Percentiles rank a stretch among this genome's conserved stretches.
Evolutionary conservation across 2,797 vertebrate species (phyloP).

Genomic region (Nannoperca obscura): DNA sequence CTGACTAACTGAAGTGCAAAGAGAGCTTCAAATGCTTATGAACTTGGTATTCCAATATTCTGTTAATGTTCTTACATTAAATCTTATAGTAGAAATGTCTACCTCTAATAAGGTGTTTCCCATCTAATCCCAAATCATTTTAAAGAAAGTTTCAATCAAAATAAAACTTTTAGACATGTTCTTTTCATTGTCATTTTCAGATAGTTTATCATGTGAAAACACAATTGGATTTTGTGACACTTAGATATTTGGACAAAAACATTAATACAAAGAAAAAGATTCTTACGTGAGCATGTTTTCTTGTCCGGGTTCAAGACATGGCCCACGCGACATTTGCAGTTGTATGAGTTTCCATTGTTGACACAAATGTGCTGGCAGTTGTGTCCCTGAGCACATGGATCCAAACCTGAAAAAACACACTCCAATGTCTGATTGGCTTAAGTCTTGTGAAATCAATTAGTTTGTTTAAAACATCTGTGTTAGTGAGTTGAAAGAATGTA

Average conservation of each 20-base stretch:
- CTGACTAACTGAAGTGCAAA: not conserved
- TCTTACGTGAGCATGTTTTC: constrained; percentile 89
- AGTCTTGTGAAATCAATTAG: constrained; percentile 22
- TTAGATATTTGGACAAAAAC: constrained; percentile 2
- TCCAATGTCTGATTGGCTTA: constrained; percentile 69
- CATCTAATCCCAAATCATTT: not conserved
- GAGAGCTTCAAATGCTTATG: not conserved
- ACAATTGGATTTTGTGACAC: not conserved
- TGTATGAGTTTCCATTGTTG: constrained; percentile 78
- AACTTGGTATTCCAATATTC: not conserved
- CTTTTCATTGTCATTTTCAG: not conserved
- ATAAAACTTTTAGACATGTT: not conserved
- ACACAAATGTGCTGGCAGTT: constrained; percentile 90
- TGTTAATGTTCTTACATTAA: not conserved
- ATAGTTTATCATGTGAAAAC: not conserved
- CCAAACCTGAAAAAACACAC: constrained; percentile 80
- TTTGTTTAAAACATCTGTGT: constrained; percentile 5
- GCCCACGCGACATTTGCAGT: constrained; percentile 87
- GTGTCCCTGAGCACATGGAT: constrained; percentile 84
- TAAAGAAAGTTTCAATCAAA: not conserved
- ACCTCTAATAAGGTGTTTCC: not conserved
- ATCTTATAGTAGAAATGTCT: not conserved
- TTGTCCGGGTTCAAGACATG: constrained; percentile 87
- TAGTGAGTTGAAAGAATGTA: constrained; percentile 44
- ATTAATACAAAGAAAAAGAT: constrained; percentile 21